Evolutionary conservation across 1,140 invertebrate genomes (phyloP).

Genomic region (Drusus annulatus): DNA sequence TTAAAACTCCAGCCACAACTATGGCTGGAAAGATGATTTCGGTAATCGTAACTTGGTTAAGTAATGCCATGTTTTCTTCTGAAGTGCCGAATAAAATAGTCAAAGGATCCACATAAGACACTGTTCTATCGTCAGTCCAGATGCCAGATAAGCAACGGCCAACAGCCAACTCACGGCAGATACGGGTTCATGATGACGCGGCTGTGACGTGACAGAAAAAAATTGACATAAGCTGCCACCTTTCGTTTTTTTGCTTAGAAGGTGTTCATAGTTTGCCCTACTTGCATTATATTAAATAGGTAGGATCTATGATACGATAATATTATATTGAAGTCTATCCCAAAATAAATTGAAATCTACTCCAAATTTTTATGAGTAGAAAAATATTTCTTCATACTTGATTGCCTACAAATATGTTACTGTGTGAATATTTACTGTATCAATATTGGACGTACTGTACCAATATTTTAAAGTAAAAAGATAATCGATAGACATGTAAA

Average conservation of each 20-base stretch:
- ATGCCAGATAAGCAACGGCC: conserved; percentile 52
- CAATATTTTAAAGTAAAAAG: too few relatives aligned
- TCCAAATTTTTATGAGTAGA: too few relatives aligned
- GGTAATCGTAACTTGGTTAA: conserved; percentile 71
- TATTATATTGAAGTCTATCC: too few relatives aligned
- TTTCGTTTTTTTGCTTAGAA: conserved; percentile 46
- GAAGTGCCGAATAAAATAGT: conserved; percentile 45
- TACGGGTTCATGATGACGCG: conserved; percentile 75
- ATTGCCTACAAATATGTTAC: too few relatives aligned
- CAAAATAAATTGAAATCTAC: too few relatives aligned
- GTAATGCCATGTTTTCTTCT: conserved; percentile 70
- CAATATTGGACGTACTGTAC: too few relatives aligned
- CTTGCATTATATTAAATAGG: background rate
- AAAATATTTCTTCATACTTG: too few relatives aligned
- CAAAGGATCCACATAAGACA: conserved; percentile 47
- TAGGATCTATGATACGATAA: too few relatives aligned
- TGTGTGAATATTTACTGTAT: too few relatives aligned
- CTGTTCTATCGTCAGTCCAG: conserved; percentile 44
- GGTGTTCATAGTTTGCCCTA: conserved; percentile 42
- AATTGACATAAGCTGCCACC: conserved; percentile 48
- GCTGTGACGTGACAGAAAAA: conserved; percentile 73
- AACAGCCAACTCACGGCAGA: conserved; percentile 63
- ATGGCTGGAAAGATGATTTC: conserved; percentile 75
- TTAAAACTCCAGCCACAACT: conserved; percentile 77
- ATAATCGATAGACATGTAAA: too few relatives aligned